Evolutionary conservation across 2,888 invertebrate species (phyloP), one percentile per base, ranked within the genome.

Genomic region (Ectropis crepuscularia): DNA sequence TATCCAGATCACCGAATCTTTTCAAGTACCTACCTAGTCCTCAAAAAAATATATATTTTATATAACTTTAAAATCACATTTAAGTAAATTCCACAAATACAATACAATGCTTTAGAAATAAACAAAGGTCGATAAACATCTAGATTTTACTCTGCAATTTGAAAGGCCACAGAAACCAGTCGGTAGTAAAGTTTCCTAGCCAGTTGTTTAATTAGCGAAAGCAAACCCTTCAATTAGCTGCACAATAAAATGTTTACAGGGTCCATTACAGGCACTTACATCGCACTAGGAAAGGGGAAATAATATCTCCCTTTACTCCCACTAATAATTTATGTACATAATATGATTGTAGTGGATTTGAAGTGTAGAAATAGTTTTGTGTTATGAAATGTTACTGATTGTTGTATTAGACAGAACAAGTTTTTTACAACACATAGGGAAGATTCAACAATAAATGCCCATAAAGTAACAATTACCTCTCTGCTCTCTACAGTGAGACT

Each of bases 191-290:
- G 12, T 47, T 47, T 49, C 53, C 11, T 60, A 54, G 54, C 53
- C 57, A 46, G 65, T 70, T 63, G 61, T 67, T 65, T 63, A 65
- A 65, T 68, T 65, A 64, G 61, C 60, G 45, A 47, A 28, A 53
- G 62, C 49, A 51, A 54, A 65, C 60, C 66, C 66, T 67, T 54
- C 61, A 65, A 76, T 80, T 74, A 75, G 72, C 67, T 65, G 63
- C 42, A 72, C 74, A 72, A 76, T 81, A 78, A 78, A 81, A 72
- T 64, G 58, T 73, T 78, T 78, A 82, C 73, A 72, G 75, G 73
- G 55, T 71, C 57, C 68, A 77, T 80, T 74, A 78, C 69, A 65
- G 53, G 57, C 55, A 41, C 58, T 50, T 63, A 60, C 60, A 64
- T 57, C 51, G 55, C 61, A 47, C 36, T 43, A 45, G 43, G 53